A percentile compares a stretch with the other conserved stretches of the same genome.
These are phyloP conservation scores for Syrrhaptes paradoxus DNA, from an alignment of 2,113 vertebrate species.

Conservation along the genomic window DNA sequence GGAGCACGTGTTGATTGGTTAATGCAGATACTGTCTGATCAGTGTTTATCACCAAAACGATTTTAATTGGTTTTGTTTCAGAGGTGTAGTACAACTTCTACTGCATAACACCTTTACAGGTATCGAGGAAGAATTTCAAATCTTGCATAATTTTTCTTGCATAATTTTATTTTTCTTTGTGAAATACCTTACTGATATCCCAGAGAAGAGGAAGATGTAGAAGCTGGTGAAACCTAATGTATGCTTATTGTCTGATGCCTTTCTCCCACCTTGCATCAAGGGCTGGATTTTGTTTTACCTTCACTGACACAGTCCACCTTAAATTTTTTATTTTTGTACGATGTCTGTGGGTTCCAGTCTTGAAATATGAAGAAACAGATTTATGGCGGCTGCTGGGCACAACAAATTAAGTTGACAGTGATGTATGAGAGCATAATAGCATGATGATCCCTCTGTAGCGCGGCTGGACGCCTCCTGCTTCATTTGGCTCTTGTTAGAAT, in stretches of 20 bases:
- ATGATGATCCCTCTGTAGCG: slow-evolving; percentile 80
- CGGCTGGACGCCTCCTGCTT: slow-evolving; percentile 83
- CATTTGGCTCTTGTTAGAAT: slow-evolving; percentile 91
- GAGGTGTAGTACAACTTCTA: neutral
- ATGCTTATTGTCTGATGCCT: neutral
- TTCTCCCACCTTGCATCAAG: neutral
- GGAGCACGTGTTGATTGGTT: neutral
- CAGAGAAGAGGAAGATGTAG: neutral
- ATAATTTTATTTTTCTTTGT: no score
- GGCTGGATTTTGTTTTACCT: slow-evolving; percentile 5
- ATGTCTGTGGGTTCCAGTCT: slow-evolving; percentile 80
- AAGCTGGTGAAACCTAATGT: neutral
- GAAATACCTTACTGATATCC: neutral
- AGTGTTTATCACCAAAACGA: neutral
- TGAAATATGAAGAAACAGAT: slow-evolving; percentile 93
- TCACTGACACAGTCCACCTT: slow-evolving; percentile 67
- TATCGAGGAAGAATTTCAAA: neutral
- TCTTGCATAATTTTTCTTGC: neutral
- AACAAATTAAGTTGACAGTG: slow-evolving; percentile 97
- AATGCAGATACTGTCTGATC: neutral
- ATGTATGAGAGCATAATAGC: slow-evolving; percentile 90
- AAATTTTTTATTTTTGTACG: slow-evolving; percentile 70
- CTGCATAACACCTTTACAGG: neutral
- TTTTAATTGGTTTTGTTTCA: neutral
- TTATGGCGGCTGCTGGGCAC: slow-evolving; percentile 94